Base-by-base conservation (phyloP, 1,140 invertebrate genomes). In the Drosophila pachea region DNA sequence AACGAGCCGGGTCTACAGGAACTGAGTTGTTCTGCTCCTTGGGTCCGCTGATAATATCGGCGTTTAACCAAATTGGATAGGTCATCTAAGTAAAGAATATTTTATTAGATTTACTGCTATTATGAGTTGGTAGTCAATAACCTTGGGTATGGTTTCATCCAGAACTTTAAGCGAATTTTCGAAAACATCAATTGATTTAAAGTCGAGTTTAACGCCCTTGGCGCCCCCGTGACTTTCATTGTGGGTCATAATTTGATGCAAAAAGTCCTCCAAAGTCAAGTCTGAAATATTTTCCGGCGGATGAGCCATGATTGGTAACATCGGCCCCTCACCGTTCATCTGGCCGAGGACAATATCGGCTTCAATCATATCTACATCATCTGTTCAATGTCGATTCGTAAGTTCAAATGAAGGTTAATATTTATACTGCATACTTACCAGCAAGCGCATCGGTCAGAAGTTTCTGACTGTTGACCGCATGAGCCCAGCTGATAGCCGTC, bases 131-230 rank as follows among this genome's bases (percentile, higher is more conserved):
- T 14, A 42, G n/a, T 0, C 2, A 14, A 36, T 55, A 35, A 88
- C 86, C 62, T 64, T 76, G 14, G 87, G 87, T 66, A 88, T 73
- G 33, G 54, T 76, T 11, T 89, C 84, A 38, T 91, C 87, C 2
- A 95, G 73, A 56, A 93, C 91, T 4, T 90, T 84, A 11, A 93
- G 90, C 31, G 94, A 93, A 9, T 91, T 90, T 55, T 94, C 91
- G 68, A 97, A 95, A 7, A 94, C 95, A 56, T 95, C 94, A 22
- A 94, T 94, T 0, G 92, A 92, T 88, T 97, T 97, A 76, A 98
- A 97, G 87, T 98, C 95, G 2, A 98, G 90, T 88, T 98, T 98
- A 2, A 97, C 92, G 0, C 96, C 96, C 78, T 94, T 94, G 64
- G 63, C 66, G n/a, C 73, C 82, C 49, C 50, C 59, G 59, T 71